Evolutionary conservation across 2,113 vertebrate genomes (phyloP), one percentile per base, ranked within the genome.

Genomic region (Axis porcinus): DNA sequence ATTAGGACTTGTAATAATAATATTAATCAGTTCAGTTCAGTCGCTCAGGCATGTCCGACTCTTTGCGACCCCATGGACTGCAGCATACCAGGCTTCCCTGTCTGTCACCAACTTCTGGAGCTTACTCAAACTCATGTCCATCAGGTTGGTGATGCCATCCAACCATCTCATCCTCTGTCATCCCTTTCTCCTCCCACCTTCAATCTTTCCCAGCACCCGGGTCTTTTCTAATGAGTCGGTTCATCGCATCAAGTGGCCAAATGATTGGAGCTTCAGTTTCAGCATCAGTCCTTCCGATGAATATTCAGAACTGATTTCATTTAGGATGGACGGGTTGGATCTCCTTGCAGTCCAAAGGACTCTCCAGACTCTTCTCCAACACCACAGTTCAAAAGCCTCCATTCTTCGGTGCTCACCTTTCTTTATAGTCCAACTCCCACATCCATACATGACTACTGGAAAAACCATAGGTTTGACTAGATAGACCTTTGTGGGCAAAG

Each of bases 361-460:
- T 70, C n/a, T 70, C n/a, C 36, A 70, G 64, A 70, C 2, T 70
- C n/a, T 70, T 40, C 64, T 36, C 64, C 19, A 70, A 3, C 67
- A 40, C n/a, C 19, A 40, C 67, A 70, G n/a, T 23, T 70, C 19
- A 6, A 70, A 70, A 70, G 19, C n/a, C 23, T 70, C n/a, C 36
- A 3, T 70, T 70, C 67, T 40, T 40, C 0, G 0, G n/a, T 0
- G 2, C n/a, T 40, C 19, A 40, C 19, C n/a, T 70, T 40, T 40
- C n/a, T 70, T 40, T 40, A 23, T 6, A 40, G 67, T 70, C 67
- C 67, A 70, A 10, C n/a, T 70, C 67, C 23, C 67, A 70, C n/a
- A 70, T 23, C 67, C n/a, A 40, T 40, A 70, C n/a, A 23, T 70
- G n/a, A 70, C 67, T 3, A 70, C 19, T 70, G 36, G 67, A 23